Evolutionary conservation across 2,888 invertebrate genomes (phyloP), one percentile per base, ranked within the genome.

Genomic region (Pherbina coryleti): DNA sequence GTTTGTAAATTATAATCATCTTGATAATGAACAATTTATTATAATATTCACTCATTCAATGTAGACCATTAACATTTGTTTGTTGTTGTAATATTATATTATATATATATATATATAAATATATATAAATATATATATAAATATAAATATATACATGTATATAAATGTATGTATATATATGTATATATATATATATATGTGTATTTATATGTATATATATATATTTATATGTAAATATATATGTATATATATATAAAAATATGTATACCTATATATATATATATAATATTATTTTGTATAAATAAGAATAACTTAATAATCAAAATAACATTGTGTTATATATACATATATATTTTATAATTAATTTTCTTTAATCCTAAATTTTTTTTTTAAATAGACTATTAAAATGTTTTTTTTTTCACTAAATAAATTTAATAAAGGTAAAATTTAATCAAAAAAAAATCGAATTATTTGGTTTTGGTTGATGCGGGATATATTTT

Each of bases 351-450:
- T 70, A 64, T 44, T 62, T 75, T 75, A 57, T 49, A 53, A 37
- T 53, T 72, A 64, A 53, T 60, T 71, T 77, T 69, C 57, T 77
- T 64, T 75, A 60, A 67, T 67, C 70, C 75, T 78, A 74, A 79
- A 77, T 44, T 64, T 73, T 44, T 64, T 73, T 76, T 77, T 74
- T 57, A 55, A 77, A 77, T 77, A 64, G 71, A 79, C 74, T 79
- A 74, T 78, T 75, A 5, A 60, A 75, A 72, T 64, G 64, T 69
- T 72, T 67, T 49, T 69, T 64, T 72, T 67, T 75, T 74, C 55
- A 66, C 66, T 67, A 72, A 75, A 75, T 67, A 34, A 72, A 75
- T 67, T 71, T 37, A 74, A 73, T 74, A 78, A 78, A 78, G 60
- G 44, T 69, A 74, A 49, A 49, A 53, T 69, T 62, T 60, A 77